Percentiles rank a stretch among this genome's conserved stretches.
Conservation (phyloP, 2,888 invertebrate species). For the Bursaphelenchus okinawaensis region DNA sequence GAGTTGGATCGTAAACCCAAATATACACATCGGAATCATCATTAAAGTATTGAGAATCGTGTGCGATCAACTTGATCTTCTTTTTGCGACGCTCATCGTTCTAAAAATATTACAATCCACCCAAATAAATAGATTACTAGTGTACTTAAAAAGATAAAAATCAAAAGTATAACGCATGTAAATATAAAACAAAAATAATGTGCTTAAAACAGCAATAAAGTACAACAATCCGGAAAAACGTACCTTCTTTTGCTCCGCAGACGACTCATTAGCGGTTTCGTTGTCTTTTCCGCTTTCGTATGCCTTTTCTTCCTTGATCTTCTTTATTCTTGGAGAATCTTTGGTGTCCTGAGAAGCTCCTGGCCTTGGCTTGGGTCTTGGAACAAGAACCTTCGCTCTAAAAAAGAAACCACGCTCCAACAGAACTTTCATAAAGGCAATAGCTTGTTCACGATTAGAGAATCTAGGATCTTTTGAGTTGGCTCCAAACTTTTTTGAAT, state of each 20-base stretch:
- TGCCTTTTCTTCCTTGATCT: slow-evolving; percentile 61
- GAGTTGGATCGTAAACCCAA: slow-evolving; percentile 63
- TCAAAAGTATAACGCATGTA: too few species aligned
- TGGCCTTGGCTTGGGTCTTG: slow-evolving; percentile 52
- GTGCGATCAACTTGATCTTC: slow-evolving; percentile 93
- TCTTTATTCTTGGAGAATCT: slow-evolving; percentile 63
- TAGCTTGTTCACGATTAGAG: slow-evolving; percentile 65
- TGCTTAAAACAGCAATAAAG: too few species aligned
- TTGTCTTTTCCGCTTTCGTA: slow-evolving; percentile 64
- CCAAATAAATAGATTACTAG: too few species aligned
- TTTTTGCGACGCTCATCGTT: slow-evolving; percentile 59
- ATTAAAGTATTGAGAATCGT: slow-evolving; percentile 74
- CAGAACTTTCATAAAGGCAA: slow-evolving; percentile 20
- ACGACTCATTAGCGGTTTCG: slow-evolving; percentile 23
- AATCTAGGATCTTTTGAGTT: slow-evolving; percentile 70
- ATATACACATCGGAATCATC: slow-evolving; percentile 72
- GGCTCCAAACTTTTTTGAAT: slow-evolving; percentile 80
- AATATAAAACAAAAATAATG: slow-evolving; percentile 18
- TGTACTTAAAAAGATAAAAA: too few species aligned
- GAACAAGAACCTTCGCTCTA: slow-evolving; percentile 52
- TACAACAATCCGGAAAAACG: neutral
- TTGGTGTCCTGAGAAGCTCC: slow-evolving; percentile 15
- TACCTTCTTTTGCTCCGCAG: slow-evolving; percentile 36
- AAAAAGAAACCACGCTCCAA: slow-evolving; percentile 47
- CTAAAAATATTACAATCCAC: neutral